Conservation (phyloP, 2,797 vertebrate genomes). For the Gymnopithys bicolor region DNA sequence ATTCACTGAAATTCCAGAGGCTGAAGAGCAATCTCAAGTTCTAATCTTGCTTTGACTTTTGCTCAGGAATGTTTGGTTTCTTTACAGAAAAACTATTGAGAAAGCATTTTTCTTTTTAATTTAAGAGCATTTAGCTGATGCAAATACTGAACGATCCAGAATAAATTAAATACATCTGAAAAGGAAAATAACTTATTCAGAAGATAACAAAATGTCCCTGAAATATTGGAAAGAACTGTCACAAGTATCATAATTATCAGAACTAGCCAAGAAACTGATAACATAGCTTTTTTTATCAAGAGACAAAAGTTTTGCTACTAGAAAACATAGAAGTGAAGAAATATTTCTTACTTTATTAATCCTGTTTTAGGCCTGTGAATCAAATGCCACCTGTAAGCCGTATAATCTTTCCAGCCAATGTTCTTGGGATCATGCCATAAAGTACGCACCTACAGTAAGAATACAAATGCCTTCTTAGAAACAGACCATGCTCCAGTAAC, state of each 20-base stretch:
- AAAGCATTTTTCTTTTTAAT: background rate
- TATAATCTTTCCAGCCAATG: conserved; percentile 98
- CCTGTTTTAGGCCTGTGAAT: conserved; percentile 96
- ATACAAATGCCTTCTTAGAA: conserved; percentile 2
- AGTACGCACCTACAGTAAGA: conserved; percentile 86
- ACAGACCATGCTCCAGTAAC: background rate
- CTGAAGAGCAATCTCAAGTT: background rate
- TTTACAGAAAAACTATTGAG: background rate
- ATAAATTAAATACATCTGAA: conserved; percentile 40
- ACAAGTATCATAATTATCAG: background rate
- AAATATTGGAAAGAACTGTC: background rate
- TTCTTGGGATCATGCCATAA: conserved; percentile 98
- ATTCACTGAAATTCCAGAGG: conserved; percentile 42
- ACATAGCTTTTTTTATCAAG: background rate
- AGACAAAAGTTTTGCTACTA: background rate
- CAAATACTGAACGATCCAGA: background rate
- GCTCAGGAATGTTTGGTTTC: background rate
- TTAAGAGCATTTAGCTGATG: conserved; percentile 8
- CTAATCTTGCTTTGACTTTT: conserved; percentile 29
- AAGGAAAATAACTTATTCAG: background rate
- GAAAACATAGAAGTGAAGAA: background rate
- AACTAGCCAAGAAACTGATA: background rate
- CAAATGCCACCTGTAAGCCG: conserved; percentile 98
- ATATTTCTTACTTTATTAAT: conserved; percentile 89
- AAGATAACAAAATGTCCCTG: background rate